Evolutionary conservation across 1,140 invertebrate genomes (phyloP), one percentile per base, ranked within the genome.

Genomic region (Aphidius ervi): DNA sequence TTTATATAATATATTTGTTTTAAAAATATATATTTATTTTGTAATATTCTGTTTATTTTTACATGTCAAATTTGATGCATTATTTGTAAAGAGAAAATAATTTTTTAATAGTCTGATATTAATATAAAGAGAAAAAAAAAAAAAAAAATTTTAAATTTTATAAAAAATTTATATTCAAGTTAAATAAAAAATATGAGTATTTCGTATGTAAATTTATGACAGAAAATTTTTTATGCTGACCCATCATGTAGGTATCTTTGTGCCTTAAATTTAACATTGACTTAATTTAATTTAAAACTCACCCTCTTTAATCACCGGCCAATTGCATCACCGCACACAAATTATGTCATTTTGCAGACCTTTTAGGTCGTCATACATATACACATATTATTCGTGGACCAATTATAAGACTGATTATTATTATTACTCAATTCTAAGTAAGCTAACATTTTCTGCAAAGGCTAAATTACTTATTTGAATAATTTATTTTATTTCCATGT

Each of bases 151-250:
- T 47, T 31, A 49, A 49, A 49, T 23, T 49, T 6, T 49, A 20
- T 31, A 8, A 20, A 6, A 31, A 52, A 7, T 39, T 52, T 39
- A 39, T 9, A 31, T 39, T 9, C 5, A 9, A 39, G 37, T 31
- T 52, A 52, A 52, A 39, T 52, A 7, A 52, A n/a, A 39, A 7
- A 10, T 39, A 52, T 0, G 48, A 5, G 20, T 74, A 70, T 75
- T 74, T 67, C 69, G 71, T 71, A 79, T 79, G 77, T 73, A 78
- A 79, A 79, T 79, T 77, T 69, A 70, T 72, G 66, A 64, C 58
- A 54, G 54, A 65, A 59, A 61, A 68, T 68, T 72, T 73, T 68
- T 65, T 68, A 4, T 20, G 55, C 6, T 23, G 23, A 50, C 46
- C 65, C 47, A 20, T 10, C 23, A 39, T 52, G n/a, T 39, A 52